Percentiles rank a stretch among this genome's conserved stretches.
Evolutionary conservation across 2,888 invertebrate species (phyloP).

Genomic region (Periphyllus acericola): DNA sequence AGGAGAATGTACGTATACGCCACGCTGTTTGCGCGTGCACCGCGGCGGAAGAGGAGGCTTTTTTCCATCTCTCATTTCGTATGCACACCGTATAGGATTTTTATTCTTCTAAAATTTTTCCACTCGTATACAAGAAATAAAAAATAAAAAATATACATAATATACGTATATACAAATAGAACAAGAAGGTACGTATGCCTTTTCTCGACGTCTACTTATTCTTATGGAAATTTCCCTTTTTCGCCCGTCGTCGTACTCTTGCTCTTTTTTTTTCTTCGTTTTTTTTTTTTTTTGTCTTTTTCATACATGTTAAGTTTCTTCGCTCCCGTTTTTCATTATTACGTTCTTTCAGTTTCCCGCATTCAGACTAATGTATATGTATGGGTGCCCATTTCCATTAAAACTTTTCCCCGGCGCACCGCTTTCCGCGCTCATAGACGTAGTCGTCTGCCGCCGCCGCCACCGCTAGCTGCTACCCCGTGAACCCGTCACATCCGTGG

Average conservation of each 20-base stretch:
- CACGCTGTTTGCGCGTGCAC: not conserved
- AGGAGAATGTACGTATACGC: not conserved
- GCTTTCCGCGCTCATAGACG: not conserved
- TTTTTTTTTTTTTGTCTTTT: slow-evolving; percentile 55
- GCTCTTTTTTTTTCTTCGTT: slow-evolving; percentile 1
- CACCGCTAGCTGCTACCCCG: not conserved
- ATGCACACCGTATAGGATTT: not conserved
- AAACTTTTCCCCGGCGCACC: slow-evolving; percentile 59
- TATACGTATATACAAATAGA: not conserved
- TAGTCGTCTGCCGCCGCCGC: not conserved
- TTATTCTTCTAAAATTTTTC: slow-evolving; percentile 11
- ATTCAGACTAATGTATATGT: slow-evolving; percentile 62
- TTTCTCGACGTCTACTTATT: slow-evolving; percentile 58
- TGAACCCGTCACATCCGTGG: slow-evolving; percentile 55
- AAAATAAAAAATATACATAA: not conserved
- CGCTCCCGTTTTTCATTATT: slow-evolving; percentile 62
- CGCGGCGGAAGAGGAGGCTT: not conserved
- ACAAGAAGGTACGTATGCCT: slow-evolving; percentile 26
- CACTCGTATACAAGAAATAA: slow-evolving; percentile 8
- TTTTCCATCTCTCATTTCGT: not conserved
- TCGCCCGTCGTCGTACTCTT: not conserved
- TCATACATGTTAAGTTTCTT: slow-evolving; percentile 61
- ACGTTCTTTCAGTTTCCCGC: slow-evolving; percentile 62
- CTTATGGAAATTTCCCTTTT: slow-evolving; percentile 58
- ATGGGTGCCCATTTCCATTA: slow-evolving; percentile 62